Percentiles rank a stretch among this genome's conserved stretches.
These are phyloP conservation scores for Setipinna tenuifilis DNA, from an alignment of 2,797 vertebrate genomes.

Conservation along the genomic window DNA sequence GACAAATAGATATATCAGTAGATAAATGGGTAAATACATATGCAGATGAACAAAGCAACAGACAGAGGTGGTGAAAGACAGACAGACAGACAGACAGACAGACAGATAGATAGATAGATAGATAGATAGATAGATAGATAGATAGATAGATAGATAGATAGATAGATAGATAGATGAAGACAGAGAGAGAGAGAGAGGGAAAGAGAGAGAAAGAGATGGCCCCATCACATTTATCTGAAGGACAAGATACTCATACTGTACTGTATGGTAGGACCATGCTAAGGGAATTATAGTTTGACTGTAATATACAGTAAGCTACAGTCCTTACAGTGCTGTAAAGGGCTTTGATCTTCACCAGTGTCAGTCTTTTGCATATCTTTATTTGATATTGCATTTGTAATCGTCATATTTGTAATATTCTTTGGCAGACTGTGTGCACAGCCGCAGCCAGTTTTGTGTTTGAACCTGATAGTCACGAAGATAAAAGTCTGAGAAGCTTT, in stretches of 20 bases:
- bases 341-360: constrained; percentile 5
- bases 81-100: too few relatives aligned
- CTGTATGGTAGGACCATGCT: neutral
- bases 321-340: neutral
- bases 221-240: neutral
- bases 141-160: neutral
- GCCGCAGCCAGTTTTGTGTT: neutral
- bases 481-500: constrained; percentile 23
- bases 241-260: neutral
- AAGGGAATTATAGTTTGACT: constrained; percentile 10
- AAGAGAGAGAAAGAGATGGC: neutral
- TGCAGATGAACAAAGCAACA: too few relatives aligned
- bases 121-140: too few relatives aligned
- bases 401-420: neutral
- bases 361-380: neutral
- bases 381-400: neutral
- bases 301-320: neutral
- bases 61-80: too few relatives aligned
- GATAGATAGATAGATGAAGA: neutral
- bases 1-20: neutral
- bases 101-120: too few relatives aligned
- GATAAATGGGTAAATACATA: too few relatives aligned
- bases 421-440: constrained; percentile 6
- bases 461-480: constrained; percentile 6
- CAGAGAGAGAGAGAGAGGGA: neutral